phyloP scores from a whole-genome alignment of 2,797 vertebrate species.

The Orientallactaga sibirica region DNA sequence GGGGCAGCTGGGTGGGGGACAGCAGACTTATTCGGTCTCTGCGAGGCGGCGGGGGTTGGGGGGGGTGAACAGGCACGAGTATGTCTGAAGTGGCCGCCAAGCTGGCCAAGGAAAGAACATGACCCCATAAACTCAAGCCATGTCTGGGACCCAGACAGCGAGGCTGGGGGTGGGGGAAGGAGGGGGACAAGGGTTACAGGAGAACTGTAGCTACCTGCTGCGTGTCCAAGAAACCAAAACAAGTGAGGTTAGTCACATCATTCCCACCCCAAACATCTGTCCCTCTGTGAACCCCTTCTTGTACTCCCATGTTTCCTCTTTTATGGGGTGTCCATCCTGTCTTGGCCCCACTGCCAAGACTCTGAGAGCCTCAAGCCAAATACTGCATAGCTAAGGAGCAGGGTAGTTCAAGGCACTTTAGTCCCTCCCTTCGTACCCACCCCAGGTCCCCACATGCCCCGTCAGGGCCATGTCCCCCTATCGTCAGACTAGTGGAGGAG shows the following conservation, averaged over 20 bases:
- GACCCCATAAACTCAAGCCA: conserved; percentile 72
- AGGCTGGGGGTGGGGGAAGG: neutral
- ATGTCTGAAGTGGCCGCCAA: conserved; percentile 79
- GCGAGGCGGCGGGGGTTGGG: neutral
- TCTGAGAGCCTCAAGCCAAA: neutral
- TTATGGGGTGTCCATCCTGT: neutral
- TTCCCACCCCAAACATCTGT: neutral
- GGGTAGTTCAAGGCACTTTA: neutral
- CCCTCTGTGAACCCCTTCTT: neutral
- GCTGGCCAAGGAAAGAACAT: conserved; percentile 64
- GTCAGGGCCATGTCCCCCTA: neutral
- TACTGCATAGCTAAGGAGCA: neutral
- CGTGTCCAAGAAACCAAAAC: neutral
- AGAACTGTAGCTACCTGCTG: conserved; percentile 70
- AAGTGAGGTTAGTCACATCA: neutral
- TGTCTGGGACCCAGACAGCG: conserved; percentile 77
- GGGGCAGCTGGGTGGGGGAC: conserved; percentile 50
- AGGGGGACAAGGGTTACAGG: neutral
- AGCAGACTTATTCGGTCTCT: conserved; percentile 55
- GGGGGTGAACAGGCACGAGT: conserved; percentile 76
- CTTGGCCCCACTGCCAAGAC: no score
- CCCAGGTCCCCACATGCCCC: neutral
- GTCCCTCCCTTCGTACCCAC: neutral
- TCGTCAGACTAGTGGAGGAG: no score
- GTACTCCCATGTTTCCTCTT: neutral